Conservation (phyloP, 64 coral and sea anemone species). For the Catalaphyllia jardinei region DNA sequence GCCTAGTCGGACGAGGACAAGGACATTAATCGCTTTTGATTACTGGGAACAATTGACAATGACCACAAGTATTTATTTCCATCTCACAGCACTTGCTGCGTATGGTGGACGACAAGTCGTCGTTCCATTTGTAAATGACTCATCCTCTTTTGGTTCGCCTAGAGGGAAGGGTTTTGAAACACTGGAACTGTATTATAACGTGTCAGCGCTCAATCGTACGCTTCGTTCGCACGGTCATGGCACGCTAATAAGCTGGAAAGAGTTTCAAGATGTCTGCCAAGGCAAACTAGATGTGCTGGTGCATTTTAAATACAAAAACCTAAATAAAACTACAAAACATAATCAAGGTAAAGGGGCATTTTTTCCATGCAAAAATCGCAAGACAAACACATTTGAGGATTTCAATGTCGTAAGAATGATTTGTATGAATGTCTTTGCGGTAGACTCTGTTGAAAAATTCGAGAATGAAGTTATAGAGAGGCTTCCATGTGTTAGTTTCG, state of each 20-base stretch:
- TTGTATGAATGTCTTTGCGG: conserved; percentile 40
- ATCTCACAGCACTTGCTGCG: conserved; percentile 66
- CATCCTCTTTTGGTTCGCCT: conserved; percentile 53
- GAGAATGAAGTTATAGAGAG: conserved; percentile 37
- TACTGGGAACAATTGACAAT: conserved; percentile 1
- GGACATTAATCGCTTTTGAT: not conserved
- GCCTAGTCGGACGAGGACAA: not conserved
- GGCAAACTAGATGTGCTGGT: conserved; percentile 76
- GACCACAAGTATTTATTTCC: conserved; percentile 54
- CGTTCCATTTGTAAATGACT: conserved; percentile 86
- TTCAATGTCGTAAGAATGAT: not conserved
- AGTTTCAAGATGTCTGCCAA: conserved; percentile 63
- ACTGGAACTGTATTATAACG: conserved; percentile 74
- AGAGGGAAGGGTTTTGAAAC: conserved; percentile 10
- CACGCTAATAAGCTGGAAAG: conserved; percentile 60
- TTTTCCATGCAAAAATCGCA: not conserved
- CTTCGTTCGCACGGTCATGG: conserved; percentile 70
- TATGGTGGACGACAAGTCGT: conserved; percentile 66
- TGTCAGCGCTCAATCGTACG: conserved; percentile 54
- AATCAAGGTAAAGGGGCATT: not conserved
- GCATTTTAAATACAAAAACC: conserved; percentile 65
- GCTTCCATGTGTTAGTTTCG: not conserved
- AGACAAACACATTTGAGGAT: not conserved
- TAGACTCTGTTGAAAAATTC: conserved; percentile 56
- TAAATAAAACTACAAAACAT: not conserved